Base-by-base conservation (phyloP, 2,113 vertebrate genomes). In the Centropristis striata region DNA sequence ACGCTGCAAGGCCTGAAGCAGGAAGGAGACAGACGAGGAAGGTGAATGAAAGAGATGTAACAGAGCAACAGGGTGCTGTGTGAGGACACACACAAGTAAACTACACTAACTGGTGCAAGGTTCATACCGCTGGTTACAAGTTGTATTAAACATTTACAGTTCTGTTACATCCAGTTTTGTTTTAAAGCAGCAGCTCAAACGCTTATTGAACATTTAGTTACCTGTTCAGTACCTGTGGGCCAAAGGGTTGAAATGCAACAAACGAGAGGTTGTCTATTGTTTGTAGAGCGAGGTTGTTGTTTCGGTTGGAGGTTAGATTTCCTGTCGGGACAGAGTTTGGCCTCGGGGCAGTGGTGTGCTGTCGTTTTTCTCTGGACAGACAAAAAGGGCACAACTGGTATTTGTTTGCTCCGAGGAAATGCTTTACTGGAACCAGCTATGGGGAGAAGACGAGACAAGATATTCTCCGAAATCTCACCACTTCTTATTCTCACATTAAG, bases 231-330 rank as follows among this genome's bases (percentile, higher is more conserved):
- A 89, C 74, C 71, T 68, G 74, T 32, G 16, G 15, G 53, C 18
- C 18, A 15, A 4, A 20, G 59, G 37, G 59, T 70, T 18, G 36
- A 51, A 74, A 69, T 20, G 15, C 64, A 36, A 72, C 70, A 76
- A 80, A 85, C 21, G 14, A 9, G 60, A 70, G 71, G 71, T 59
- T 59, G 65, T 69, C 58, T 80, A 37, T 87, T 90, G 78, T 82
- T 85, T 90, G 71, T 85, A 46, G 76, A 51, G 76, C 21, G 71
- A 81, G 76, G 80, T 83, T 82, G 78, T 84, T 85, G 88, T 90
- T 91, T 86, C 86, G 78, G 84, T 90, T 74, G 76, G 82, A 88
- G 86, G 91, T 92, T 91, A 91, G 87, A 91, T 90, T 92, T 93
- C 92, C 89, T 92, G 88, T 71, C 59, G 54, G 87, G 75, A 46